phyloP scores from a whole-genome alignment of 1,140 invertebrate genomes.

The Monochamus saltuarius region DNA sequence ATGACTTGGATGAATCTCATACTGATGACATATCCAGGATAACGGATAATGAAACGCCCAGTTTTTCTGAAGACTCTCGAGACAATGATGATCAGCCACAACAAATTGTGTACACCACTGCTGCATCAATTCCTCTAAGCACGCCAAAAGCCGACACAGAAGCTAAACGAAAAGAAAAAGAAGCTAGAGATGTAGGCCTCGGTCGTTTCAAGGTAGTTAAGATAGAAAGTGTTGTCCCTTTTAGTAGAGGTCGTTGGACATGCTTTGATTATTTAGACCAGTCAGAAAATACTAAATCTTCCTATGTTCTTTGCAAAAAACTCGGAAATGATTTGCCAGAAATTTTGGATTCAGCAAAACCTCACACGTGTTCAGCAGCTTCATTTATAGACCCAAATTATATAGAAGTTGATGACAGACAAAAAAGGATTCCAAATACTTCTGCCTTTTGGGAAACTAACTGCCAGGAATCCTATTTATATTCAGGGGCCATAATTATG shows the following conservation, averaged over 20 bases:
- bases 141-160: constrained; percentile 7
- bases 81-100: constrained; percentile 26
- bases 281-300: background rate
- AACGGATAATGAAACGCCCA: constrained; percentile 84
- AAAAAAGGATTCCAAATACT: background rate
- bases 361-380: no score
- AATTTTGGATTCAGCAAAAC: no score
- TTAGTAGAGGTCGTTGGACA: constrained; percentile 89
- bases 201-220: constrained; percentile 91
- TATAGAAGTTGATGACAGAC: no score
- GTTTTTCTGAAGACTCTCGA: constrained; percentile 66
- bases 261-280: constrained; percentile 96
- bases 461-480: constrained; percentile 29
- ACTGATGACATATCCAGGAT: constrained; percentile 82
- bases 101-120: constrained; percentile 4
- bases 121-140: constrained; percentile 3
- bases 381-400: no score
- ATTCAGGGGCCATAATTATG: constrained; percentile 29
- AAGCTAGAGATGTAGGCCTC: constrained; percentile 20
- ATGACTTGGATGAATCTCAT: constrained; percentile 91
- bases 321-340: no score
- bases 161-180: constrained; percentile 43
- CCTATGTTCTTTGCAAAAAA: no score
- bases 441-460: constrained; percentile 24
- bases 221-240: constrained; percentile 92